A percentile compares a stretch with the other conserved stretches of the same genome.
These are phyloP conservation scores for Etheostoma cragini DNA, from an alignment of 2,113 vertebrate genomes.

Conservation along the genomic window DNA sequence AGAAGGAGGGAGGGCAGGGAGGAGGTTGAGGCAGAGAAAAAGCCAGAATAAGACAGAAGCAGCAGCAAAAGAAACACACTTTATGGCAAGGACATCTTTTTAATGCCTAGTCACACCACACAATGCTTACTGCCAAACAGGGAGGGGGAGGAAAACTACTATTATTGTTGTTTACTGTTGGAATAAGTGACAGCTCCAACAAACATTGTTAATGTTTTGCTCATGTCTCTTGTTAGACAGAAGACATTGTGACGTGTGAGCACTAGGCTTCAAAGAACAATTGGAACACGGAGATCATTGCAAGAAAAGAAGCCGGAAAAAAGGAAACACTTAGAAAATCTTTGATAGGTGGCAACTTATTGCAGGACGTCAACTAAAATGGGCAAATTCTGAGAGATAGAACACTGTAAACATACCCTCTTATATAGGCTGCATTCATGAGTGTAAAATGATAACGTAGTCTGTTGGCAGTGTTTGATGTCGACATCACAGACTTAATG, in stretches of 20 bases:
- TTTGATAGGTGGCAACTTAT: not conserved
- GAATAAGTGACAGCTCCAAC: slow-evolving; percentile 26
- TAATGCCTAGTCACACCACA: slow-evolving; percentile 65
- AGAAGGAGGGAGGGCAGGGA: slow-evolving; percentile 42
- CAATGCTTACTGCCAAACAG: slow-evolving; percentile 53
- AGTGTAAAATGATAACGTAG: not conserved
- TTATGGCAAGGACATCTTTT: slow-evolving; percentile 55
- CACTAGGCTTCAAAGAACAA: slow-evolving; percentile 49
- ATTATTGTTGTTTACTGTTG: slow-evolving; percentile 18
- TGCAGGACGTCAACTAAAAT: not conserved
- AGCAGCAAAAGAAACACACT: slow-evolving; percentile 78
- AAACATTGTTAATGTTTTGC: slow-evolving; percentile 52
- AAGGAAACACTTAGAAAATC: not conserved
- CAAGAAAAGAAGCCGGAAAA: slow-evolving; percentile 37
- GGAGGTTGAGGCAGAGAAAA: slow-evolving; percentile 64
- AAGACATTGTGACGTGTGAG: slow-evolving; percentile 55
- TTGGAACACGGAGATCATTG: slow-evolving; percentile 12
- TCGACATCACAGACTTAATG: not conserved
- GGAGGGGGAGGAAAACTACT: not conserved
- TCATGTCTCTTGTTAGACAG: slow-evolving; percentile 64
- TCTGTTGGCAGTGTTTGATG: not conserved
- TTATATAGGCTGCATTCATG: not conserved
- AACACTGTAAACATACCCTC: not conserved
- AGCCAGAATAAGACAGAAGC: slow-evolving; percentile 72
- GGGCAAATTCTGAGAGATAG: not conserved